These are phyloP conservation scores for Formica selysi DNA, from an alignment of 1,140 invertebrate genomes.

Conservation along the genomic window DNA sequence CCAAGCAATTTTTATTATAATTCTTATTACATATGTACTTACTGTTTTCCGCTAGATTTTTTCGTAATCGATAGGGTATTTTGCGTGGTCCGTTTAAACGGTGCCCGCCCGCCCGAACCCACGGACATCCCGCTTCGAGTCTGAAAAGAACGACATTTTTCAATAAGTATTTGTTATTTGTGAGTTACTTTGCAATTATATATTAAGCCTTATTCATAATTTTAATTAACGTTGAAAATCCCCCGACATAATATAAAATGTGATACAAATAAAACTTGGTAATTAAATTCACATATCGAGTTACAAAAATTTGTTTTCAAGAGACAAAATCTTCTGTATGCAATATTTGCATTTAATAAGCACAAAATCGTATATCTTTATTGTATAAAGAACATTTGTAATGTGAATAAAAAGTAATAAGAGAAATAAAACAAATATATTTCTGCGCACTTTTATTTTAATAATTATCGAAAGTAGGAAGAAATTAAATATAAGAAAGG, in stretches of 20 bases:
- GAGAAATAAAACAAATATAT: neutral
- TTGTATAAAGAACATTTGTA: neutral
- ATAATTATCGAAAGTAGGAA: neutral
- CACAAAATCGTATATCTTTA: neutral
- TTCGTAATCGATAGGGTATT: slow-evolving; percentile 46
- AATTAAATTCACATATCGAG: neutral
- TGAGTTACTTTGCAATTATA: neutral
- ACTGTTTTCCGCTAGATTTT: slow-evolving; percentile 63
- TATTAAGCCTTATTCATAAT: slow-evolving; percentile 1
- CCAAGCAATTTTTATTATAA: neutral
- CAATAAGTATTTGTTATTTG: neutral
- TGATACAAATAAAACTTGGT: neutral
- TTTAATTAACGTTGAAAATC: neutral
- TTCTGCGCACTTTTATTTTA: neutral
- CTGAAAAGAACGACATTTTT: slow-evolving; percentile 49
- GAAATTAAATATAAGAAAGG: neutral
- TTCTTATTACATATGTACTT: slow-evolving; percentile 25
- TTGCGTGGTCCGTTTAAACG: slow-evolving; percentile 69
- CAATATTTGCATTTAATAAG: neutral
- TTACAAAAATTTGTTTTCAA: neutral
- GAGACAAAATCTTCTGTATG: neutral
- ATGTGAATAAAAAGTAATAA: neutral
- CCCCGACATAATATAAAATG: neutral
- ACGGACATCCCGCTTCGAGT: slow-evolving; percentile 75
- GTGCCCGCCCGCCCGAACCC: slow-evolving; percentile 70